phyloP scores from a whole-genome alignment of 2,113 vertebrate genomes.

The Mesocricetus auratus region DNA sequence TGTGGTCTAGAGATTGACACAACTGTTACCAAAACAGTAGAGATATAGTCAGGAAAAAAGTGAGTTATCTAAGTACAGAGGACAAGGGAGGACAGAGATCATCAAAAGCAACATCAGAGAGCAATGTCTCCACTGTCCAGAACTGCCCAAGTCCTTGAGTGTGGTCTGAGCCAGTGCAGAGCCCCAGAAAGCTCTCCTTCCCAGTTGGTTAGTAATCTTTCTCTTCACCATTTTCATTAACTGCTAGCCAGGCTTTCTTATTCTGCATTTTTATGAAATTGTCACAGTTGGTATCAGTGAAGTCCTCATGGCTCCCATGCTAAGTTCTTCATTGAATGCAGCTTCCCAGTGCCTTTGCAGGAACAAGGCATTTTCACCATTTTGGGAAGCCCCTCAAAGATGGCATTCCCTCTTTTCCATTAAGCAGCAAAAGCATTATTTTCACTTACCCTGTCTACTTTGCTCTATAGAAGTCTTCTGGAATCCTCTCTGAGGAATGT shows the following conservation, averaged over 20 bases:
- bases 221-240: not conserved
- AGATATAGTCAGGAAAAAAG: not conserved
- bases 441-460: not conserved
- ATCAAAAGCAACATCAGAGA: not conserved
- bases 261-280: not conserved
- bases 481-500: not conserved
- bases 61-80: not conserved
- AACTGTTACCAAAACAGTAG: not conserved
- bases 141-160: not conserved
- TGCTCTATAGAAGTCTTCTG: not conserved
- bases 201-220: not conserved
- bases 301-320: not conserved
- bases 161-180: not conserved
- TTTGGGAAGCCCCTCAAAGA: conserved; percentile 19
- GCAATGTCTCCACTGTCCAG: fast-evolving
- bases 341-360: not conserved
- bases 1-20: not conserved
- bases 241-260: no score
- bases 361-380: not conserved
- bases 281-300: not conserved
- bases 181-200: not conserved
- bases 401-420: not conserved
- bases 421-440: not conserved
- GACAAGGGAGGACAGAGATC: not conserved
- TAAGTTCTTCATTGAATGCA: not conserved